Evolutionary conservation across 92 coral and sea anemone species (phyloP), one percentile per base, ranked within the genome.

Genomic region (Umimayanthus kanabou): DNA sequence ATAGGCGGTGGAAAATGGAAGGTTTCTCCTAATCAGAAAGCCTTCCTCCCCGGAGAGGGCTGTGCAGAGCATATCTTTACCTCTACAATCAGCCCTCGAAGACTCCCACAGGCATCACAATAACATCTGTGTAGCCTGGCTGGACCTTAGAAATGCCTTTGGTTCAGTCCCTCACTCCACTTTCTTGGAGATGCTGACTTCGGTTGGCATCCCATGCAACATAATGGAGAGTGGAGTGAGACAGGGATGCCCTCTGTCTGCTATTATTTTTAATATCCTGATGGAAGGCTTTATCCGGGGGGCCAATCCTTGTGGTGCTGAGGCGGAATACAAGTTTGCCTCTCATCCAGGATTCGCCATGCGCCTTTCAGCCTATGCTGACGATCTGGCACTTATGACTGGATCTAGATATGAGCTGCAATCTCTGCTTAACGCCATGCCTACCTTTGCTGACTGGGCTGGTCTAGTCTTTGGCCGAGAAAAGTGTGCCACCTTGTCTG

Each of bases 31-130:
- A 39, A 81, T 2, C 90, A 80, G 57, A 88, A 81, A 53, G 78
- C 87, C 42, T 84, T 85, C 25, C 77, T 49, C 22, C 90, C 87
- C 26, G n/a, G n/a, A 25, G 90, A 81, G 53, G 90, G 87, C 29
- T 88, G 87, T 28, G 55, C 77, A 30, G 90, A 88, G 65, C 90
- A 88, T 25, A 81, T 85, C 2, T 88, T 80, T 45, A 23, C 71
- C n/a, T 1, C 55, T 76, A 10, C 89, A 86, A 16, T 76, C 89
- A 26, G 20, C 79, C 15, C 39, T 85, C 1, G 75, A 40, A 18
- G 89, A 85, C 23, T 79, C 89, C 25, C 82, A 82, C 9, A 29
- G 82, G 42, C 43, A 23, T 57, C 79, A 37, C 11, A 42, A 50
- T 20, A 49, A 45, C 43, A 14, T 85, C 22, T 85, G 13, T 61